Evolutionary conservation across 2,888 invertebrate genomes (phyloP).

Genomic region (Drosophila maculinotata): DNA sequence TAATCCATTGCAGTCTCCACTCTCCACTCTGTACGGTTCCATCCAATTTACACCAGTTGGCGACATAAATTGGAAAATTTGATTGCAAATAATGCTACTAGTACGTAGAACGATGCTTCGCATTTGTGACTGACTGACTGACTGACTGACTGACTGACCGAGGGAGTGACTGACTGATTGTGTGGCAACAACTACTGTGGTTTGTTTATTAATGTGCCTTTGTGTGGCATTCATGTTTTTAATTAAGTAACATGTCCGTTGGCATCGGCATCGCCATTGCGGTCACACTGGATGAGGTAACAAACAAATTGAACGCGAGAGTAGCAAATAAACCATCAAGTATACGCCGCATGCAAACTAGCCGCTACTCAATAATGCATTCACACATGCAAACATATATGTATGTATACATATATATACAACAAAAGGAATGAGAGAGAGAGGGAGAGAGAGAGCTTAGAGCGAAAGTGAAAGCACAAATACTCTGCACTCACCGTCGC

Average conservation of each 20-base stretch:
- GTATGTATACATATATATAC: constrained; percentile 1
- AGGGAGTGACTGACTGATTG: no score
- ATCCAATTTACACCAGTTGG: constrained; percentile 53
- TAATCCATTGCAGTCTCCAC: constrained; percentile 19
- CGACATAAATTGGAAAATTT: constrained; percentile 39
- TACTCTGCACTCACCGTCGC: no score
- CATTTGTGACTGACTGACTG: constrained; percentile 8
- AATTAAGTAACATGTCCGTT: constrained; percentile 67
- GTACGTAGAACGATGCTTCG: constrained; percentile 29
- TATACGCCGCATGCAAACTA: constrained; percentile 66
- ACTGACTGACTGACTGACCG: constrained; percentile 16
- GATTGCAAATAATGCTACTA: constrained; percentile 18
- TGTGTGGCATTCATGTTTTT: constrained; percentile 27
- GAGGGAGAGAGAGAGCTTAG: constrained; percentile 1
- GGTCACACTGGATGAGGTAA: constrained; percentile 61
- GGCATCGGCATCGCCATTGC: constrained; percentile 42
- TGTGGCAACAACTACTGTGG: constrained; percentile 12
- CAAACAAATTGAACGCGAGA: constrained; percentile 41
- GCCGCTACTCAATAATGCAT: constrained; percentile 37
- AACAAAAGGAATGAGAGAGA: constrained; percentile 21
- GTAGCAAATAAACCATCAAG: constrained; percentile 45
- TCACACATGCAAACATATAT: constrained; percentile 1
- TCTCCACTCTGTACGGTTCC: constrained; percentile 19
- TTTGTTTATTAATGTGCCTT: constrained; percentile 36
- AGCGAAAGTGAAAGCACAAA: constrained; percentile 72